These are phyloP conservation scores for Drosophila pallidifrons DNA, from an alignment of 1,140 invertebrate species.

Conservation along the genomic window DNA sequence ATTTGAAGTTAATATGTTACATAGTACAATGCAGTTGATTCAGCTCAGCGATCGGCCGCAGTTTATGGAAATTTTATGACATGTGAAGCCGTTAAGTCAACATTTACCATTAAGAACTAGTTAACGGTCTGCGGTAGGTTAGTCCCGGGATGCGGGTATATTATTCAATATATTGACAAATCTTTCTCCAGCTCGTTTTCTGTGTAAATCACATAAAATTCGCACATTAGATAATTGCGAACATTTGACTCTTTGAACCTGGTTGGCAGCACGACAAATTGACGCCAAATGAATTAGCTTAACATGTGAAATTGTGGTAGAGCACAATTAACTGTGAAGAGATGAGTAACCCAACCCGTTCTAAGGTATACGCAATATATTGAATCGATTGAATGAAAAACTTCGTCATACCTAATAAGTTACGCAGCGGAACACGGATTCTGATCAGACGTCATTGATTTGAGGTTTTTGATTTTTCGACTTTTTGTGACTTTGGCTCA, in stretches of 20 bases:
- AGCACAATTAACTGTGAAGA: constrained; percentile 22
- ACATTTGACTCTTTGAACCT: not conserved
- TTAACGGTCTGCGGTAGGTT: constrained; percentile 21
- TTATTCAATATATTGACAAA: constrained; percentile 12
- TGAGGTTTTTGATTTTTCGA: constrained; percentile 14
- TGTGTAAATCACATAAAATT: constrained; percentile 18
- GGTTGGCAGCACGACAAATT: constrained; percentile 4
- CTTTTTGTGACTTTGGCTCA: constrained; percentile 8
- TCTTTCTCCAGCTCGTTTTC: not conserved
- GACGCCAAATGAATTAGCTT: not conserved
- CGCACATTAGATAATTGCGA: not conserved
- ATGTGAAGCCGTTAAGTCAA: constrained; percentile 1
- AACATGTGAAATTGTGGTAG: constrained; percentile 10
- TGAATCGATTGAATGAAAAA: constrained; percentile 26
- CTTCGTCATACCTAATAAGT: not conserved
- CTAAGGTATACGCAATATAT: constrained; percentile 7
- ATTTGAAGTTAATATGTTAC: not conserved
- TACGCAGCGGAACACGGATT: constrained; percentile 12
- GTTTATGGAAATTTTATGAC: constrained; percentile 51
- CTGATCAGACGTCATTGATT: constrained; percentile 14
- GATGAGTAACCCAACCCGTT: constrained; percentile 42
- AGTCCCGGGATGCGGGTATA: not conserved
- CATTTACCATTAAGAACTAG: constrained; percentile 50
- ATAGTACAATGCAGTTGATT: constrained; percentile 8
- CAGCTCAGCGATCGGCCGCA: not conserved